Conservation (phyloP, 2,797 vertebrate genomes). For the Bryconaethiops microstoma region DNA sequence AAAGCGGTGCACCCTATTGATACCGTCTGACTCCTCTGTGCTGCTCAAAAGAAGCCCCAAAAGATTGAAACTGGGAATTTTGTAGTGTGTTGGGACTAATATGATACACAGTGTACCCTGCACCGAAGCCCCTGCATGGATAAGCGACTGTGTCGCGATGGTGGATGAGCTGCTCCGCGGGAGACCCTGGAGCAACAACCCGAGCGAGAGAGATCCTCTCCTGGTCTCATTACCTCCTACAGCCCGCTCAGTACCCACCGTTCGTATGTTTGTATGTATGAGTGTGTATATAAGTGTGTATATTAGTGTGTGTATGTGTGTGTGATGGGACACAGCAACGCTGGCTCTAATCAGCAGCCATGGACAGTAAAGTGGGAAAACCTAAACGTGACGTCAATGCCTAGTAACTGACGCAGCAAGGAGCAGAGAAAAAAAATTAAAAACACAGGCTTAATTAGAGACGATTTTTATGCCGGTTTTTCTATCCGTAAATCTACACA, state of each 20-base stretch:
- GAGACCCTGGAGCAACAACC: slow-evolving; percentile 2
- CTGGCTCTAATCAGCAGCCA: slow-evolving; percentile 85
- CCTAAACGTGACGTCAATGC: slow-evolving; percentile 99
- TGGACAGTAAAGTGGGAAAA: slow-evolving; percentile 96
- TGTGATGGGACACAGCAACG: slow-evolving; percentile 63
- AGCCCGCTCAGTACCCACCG: slow-evolving; percentile 10
- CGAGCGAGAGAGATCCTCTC: neutral
- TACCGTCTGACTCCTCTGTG: no score
- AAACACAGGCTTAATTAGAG: slow-evolving; percentile 78
- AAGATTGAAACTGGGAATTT: neutral
- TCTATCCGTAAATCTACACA: slow-evolving; percentile 8
- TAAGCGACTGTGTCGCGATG: slow-evolving; percentile 42
- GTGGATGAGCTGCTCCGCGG: slow-evolving; percentile 21
- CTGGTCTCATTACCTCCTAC: neutral
- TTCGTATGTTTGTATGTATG: slow-evolving; percentile 9
- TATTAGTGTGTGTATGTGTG: slow-evolving; percentile 21
- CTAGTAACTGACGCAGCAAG: slow-evolving; percentile 97
- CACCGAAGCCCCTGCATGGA: slow-evolving; percentile 34
- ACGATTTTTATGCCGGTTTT: slow-evolving; percentile 62
- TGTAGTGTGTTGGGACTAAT: slow-evolving; percentile 6
- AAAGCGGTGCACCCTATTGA: neutral
- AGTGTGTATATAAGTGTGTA: slow-evolving; percentile 11
- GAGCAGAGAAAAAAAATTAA: slow-evolving; percentile 73
- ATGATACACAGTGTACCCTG: slow-evolving; percentile 36
- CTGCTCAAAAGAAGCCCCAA: neutral